phyloP scores from a whole-genome alignment of 2,888 invertebrate genomes.

The Piscicola geometra region DNA sequence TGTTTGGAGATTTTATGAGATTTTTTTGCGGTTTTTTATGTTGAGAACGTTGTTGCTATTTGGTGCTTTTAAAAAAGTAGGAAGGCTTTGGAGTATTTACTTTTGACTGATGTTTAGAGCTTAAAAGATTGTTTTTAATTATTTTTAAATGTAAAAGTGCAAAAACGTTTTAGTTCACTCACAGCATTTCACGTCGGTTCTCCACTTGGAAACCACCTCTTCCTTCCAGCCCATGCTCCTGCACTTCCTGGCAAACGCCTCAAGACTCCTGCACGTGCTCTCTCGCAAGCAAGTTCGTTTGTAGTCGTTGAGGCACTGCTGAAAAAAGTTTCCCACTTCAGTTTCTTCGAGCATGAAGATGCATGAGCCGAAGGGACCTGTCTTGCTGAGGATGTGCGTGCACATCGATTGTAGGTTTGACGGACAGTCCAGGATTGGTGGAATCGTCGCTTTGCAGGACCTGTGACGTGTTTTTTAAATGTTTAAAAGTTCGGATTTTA shows the following conservation, averaged over 20 bases:
- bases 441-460: neutral
- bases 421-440: neutral
- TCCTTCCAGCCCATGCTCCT: neutral
- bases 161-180: no score
- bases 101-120: no score
- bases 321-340: neutral
- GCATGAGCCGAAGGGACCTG: conserved; percentile 3
- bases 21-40: no score
- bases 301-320: conserved; percentile 4
- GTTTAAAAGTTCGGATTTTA: no score
- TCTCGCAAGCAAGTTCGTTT: neutral
- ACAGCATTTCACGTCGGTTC: neutral
- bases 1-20: no score
- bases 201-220: neutral
- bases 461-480: no score
- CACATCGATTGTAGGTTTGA: neutral
- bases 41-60: no score
- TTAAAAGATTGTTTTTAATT: neutral
- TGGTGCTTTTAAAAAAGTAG: no score
- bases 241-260: neutral
- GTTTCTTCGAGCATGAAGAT: neutral
- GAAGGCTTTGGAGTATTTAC: no score
- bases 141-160: no score
- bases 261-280: neutral
- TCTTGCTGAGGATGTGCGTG: neutral